Conservation (phyloP, 2,797 vertebrate species). For the Chrosomus eos region DNA sequence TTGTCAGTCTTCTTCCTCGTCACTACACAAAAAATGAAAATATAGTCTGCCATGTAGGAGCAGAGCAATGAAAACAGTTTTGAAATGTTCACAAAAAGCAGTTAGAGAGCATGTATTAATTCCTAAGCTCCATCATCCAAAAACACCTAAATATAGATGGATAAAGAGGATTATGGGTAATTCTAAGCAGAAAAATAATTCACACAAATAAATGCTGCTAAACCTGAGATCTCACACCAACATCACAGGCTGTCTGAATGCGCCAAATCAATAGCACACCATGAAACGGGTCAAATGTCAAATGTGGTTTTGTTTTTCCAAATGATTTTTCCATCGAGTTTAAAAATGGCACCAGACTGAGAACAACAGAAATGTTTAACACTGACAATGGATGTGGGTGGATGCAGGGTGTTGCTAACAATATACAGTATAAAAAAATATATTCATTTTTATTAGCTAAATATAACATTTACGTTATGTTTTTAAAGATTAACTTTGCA, state of each 20-base stretch:
- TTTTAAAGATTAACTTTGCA: neutral
- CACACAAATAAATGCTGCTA: slow-evolving; percentile 17
- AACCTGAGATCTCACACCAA: slow-evolving; percentile 25
- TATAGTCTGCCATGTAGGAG: neutral
- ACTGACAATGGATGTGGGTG: neutral
- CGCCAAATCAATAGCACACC: slow-evolving; percentile 6
- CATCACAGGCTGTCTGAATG: neutral
- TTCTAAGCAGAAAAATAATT: slow-evolving; percentile 39
- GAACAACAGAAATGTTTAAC: neutral
- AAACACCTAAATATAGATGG: slow-evolving; percentile 49
- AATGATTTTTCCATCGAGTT: slow-evolving; percentile 7
- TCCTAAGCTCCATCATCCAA: slow-evolving; percentile 41
- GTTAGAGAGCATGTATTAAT: slow-evolving; percentile 36
- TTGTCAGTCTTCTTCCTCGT: neutral
- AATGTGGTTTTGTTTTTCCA: slow-evolving; percentile 1
- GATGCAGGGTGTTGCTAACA: neutral
- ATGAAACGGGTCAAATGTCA: slow-evolving; percentile 39
- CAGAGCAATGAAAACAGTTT: slow-evolving; percentile 28
- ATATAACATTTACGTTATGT: neutral
- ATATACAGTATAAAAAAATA: neutral
- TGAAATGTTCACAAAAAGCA: slow-evolving; percentile 38
- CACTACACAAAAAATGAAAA: neutral
- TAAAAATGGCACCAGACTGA: slow-evolving; percentile 6
- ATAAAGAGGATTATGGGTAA: slow-evolving; percentile 54
- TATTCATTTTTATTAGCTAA: neutral